A percentile compares a stretch with the other conserved stretches of the same genome.
Conservation (phyloP, 2,113 vertebrate species). For the Neotoma lepida region DNA sequence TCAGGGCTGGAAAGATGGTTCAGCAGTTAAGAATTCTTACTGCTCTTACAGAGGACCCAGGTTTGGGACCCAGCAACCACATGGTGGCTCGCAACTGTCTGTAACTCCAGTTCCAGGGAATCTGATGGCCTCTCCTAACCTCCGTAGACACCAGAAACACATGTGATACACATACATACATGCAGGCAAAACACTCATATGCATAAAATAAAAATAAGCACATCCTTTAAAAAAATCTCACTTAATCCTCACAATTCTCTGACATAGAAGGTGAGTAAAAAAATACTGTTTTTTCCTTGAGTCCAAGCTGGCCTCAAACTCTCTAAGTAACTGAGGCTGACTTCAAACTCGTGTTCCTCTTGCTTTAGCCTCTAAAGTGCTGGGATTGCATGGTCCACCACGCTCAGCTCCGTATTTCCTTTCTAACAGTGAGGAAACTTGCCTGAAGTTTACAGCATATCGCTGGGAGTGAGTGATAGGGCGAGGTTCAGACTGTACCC, state of each 20-base stretch:
- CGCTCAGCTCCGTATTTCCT: background rate
- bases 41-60: background rate
- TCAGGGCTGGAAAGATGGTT: background rate
- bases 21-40: background rate
- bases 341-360: too few relatives aligned
- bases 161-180: background rate
- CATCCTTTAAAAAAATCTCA: background rate
- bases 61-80: background rate
- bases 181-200: background rate
- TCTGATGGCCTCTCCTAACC: background rate
- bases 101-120: background rate
- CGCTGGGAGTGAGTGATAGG: background rate
- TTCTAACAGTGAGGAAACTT: background rate
- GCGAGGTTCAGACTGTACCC: background rate
- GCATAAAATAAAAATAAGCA: background rate
- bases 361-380: background rate
- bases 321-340: background rate
- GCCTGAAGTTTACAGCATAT: rapidly evolving
- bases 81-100: background rate
- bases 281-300: background rate
- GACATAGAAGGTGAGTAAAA: background rate
- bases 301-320: background rate
- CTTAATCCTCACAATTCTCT: background rate
- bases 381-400: background rate
- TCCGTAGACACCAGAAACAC: background rate